Percentiles rank a stretch among this genome's conserved stretches.
These are phyloP conservation scores for Heterocephalus glaber DNA, from an alignment of 2,113 vertebrate species.

Conservation along the genomic window DNA sequence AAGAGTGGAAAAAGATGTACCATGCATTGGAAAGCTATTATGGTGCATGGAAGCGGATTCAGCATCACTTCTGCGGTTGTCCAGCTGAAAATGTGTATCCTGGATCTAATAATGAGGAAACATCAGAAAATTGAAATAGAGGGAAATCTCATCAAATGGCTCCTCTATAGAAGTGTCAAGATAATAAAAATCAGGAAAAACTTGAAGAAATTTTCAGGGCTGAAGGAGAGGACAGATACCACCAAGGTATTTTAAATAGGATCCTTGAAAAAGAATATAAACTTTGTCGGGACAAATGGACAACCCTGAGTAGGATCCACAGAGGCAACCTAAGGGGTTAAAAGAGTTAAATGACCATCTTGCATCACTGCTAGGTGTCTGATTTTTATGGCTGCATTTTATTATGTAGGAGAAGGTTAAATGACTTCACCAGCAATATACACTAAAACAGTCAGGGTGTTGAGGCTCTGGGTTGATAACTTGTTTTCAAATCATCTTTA, in stretches of 20 bases:
- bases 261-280: neutral
- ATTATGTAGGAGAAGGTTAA: neutral
- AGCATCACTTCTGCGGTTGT: neutral
- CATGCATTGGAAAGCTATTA: neutral
- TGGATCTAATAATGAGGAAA: neutral
- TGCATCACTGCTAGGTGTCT: neutral
- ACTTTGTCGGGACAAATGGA: neutral
- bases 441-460: neutral
- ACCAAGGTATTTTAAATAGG: neutral
- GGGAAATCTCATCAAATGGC: neutral
- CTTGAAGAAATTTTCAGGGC: neutral
- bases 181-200: neutral
- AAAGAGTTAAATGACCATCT: neutral
- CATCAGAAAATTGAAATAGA: neutral
- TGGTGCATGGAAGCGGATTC: neutral
- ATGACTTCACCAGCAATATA: neutral
- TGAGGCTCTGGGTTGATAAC: neutral
- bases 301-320: neutral
- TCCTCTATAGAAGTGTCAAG: neutral
- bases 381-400: neutral
- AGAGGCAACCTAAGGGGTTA: neutral
- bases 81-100: neutral
- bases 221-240: neutral
- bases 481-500: neutral
- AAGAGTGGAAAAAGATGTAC: neutral